phyloP scores from a whole-genome alignment of 1,140 invertebrate genomes.

The Drosophila bocki region DNA sequence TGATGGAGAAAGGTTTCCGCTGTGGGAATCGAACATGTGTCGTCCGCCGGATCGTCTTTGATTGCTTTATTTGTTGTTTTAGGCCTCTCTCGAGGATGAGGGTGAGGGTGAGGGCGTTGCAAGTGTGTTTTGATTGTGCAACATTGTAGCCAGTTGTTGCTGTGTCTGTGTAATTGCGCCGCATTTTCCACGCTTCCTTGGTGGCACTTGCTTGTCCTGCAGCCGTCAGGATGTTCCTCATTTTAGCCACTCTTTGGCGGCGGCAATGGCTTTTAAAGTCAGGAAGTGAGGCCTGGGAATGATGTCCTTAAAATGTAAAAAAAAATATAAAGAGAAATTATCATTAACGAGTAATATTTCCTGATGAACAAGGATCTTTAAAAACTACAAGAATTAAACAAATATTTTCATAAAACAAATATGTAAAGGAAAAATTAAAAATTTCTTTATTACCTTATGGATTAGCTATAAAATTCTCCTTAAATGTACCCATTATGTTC shows the following conservation, averaged over 20 bases:
- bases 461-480: background rate
- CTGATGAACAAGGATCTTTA: background rate
- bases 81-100: constrained; percentile 38
- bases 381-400: background rate
- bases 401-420: background rate
- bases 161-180: constrained; percentile 62
- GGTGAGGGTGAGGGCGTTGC: constrained; percentile 62
- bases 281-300: constrained; percentile 23
- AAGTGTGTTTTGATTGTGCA: constrained; percentile 79
- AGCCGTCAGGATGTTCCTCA: constrained; percentile 64
- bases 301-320: background rate
- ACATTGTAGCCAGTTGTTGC: constrained; percentile 28
- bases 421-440: no score
- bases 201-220: constrained; percentile 62
- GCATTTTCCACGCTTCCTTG: constrained; percentile 74
- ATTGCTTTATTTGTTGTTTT: constrained; percentile 84
- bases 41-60: constrained; percentile 51
- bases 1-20: constrained; percentile 79
- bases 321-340: background rate
- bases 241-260: constrained; percentile 39
- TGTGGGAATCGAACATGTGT: constrained; percentile 77
- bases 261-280: constrained; percentile 28
- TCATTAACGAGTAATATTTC: background rate
- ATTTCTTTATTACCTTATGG: background rate
- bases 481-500: background rate